phyloP scores from a whole-genome alignment of 2,797 vertebrate genomes.

The Hybognathus amarus region DNA sequence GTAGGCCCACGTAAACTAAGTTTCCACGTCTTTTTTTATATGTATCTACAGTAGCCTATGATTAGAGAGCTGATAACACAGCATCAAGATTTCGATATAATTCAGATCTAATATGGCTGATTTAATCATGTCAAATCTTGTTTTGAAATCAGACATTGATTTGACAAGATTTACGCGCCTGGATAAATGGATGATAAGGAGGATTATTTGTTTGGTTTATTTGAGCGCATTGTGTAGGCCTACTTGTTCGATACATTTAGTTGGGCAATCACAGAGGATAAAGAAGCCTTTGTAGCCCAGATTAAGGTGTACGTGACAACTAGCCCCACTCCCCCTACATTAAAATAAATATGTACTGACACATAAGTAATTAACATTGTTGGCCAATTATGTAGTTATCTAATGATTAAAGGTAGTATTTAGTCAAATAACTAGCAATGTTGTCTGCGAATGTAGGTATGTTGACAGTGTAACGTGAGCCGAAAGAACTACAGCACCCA shows the following conservation, averaged over 20 bases:
- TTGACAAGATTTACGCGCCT: neutral
- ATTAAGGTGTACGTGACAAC: neutral
- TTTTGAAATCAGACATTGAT: neutral
- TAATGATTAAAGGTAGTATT: neutral
- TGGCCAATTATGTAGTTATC: neutral
- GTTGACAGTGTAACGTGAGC: neutral
- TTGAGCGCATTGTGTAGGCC: neutral
- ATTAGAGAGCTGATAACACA: neutral
- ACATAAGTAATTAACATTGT: neutral
- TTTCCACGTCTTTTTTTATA: neutral
- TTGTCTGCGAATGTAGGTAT: neutral
- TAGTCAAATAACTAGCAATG: neutral
- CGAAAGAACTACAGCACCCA: slow-evolving; percentile 72
- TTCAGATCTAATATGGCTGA: neutral
- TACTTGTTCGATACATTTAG: neutral
- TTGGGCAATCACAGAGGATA: neutral
- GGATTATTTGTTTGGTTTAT: neutral
- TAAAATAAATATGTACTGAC: neutral
- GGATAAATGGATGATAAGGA: neutral
- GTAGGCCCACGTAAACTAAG: neutral
- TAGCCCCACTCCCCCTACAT: neutral
- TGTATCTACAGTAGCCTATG: neutral
- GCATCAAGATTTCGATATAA: neutral
- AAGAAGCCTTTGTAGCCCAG: neutral
- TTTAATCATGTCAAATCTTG: neutral